These are phyloP conservation scores for Myiotriccus ornatus DNA, from an alignment of 2,797 vertebrate species.

Conservation along the genomic window DNA sequence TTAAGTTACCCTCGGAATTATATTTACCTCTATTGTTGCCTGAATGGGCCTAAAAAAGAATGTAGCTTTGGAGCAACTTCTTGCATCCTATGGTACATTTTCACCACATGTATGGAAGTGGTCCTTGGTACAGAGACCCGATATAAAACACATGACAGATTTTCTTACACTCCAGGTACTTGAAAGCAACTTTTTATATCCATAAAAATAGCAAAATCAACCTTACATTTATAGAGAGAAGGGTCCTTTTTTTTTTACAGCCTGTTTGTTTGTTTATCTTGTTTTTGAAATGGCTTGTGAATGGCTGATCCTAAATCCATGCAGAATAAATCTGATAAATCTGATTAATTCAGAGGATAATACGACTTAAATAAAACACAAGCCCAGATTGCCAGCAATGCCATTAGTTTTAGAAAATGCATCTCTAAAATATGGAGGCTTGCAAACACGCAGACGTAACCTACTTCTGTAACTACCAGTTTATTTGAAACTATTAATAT, in stretches of 20 bases:
- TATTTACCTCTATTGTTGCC: not conserved
- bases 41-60: not conserved
- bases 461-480: not conserved
- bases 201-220: not conserved
- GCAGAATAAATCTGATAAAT: conserved; percentile 23
- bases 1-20: not conserved
- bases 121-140: not conserved
- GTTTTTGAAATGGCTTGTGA: not conserved
- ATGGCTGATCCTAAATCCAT: not conserved
- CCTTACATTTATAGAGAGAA: not conserved
- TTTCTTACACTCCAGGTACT: not conserved
- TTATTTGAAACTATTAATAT: not conserved
- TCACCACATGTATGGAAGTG: not conserved
- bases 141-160: not conserved
- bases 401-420: not conserved
- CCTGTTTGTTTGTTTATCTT: not conserved
- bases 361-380: conserved; percentile 10
- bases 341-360: conserved; percentile 52
- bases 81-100: not conserved
- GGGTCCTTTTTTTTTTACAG: not conserved
- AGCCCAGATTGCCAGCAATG: not conserved
- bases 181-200: not conserved
- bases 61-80: not conserved
- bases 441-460: not conserved
- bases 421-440: not conserved